These are phyloP conservation scores for Aurelia aurita DNA, from an alignment of 30 jellyfish, hydroid and myxozoan genomes.

Conservation along the genomic window DNA sequence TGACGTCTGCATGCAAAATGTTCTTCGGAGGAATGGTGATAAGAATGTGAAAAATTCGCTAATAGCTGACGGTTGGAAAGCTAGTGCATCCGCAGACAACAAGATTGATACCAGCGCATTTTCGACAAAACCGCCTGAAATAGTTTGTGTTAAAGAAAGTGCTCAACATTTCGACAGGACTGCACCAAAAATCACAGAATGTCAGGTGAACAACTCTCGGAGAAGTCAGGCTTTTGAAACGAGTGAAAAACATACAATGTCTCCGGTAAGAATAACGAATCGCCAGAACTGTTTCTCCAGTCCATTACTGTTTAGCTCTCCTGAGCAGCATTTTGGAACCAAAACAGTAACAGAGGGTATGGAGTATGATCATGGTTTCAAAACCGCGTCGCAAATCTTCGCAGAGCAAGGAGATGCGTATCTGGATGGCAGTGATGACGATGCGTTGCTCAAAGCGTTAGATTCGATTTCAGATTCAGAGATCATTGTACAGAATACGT, in stretches of 20 bases:
- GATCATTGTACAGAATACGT: background rate
- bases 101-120: background rate
- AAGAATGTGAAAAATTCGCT: background rate
- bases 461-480: background rate
- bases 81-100: background rate
- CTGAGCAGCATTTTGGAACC: background rate
- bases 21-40: background rate
- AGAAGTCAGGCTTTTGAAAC: too few species aligned
- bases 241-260: too few species aligned
- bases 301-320: conserved; percentile 25
- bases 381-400: background rate
- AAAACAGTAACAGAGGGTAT: background rate
- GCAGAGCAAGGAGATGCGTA: conserved; percentile 1
- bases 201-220: background rate
- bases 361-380: background rate
- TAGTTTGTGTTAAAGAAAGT: too few species aligned
- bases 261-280: background rate
- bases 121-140: background rate
- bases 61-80: background rate
- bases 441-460: background rate
- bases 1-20: background rate
- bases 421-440: conserved; percentile 21
- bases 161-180: too few species aligned
- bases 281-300: background rate
- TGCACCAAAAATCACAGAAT: background rate